Evolutionary conservation across 1,140 invertebrate genomes (phyloP).

Genomic region (Ooceraea biroi): DNA sequence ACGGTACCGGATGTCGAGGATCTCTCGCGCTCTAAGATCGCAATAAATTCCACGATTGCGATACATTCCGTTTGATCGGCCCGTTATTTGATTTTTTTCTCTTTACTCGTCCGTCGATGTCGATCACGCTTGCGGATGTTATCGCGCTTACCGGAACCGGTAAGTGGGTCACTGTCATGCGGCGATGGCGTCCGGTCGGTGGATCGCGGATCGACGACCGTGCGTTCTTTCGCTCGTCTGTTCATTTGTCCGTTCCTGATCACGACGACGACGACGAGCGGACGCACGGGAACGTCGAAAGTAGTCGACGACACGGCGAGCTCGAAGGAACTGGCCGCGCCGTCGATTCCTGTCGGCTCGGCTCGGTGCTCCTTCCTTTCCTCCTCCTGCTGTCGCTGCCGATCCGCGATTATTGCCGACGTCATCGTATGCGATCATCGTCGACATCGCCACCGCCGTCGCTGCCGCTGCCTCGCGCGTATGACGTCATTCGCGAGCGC

Average conservation of each 20-base stretch:
- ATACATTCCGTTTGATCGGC: neutral
- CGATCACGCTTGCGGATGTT: slow-evolving; percentile 9
- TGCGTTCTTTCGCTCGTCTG: slow-evolving; percentile 1
- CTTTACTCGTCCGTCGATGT: neutral
- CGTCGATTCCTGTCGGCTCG: slow-evolving; percentile 64
- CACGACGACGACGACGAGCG: slow-evolving; percentile 6
- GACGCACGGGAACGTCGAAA: slow-evolving; percentile 5
- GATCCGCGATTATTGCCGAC: slow-evolving; percentile 60
- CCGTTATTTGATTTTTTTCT: neutral
- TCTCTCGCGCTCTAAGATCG: too few relatives aligned
- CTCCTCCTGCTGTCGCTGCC: slow-evolving; percentile 43
- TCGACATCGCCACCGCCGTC: slow-evolving; percentile 25
- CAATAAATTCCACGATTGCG: too few relatives aligned
- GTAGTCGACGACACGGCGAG: slow-evolving; percentile 64
- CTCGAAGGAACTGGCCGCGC: slow-evolving; percentile 71
- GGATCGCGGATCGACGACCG: slow-evolving; percentile 51
- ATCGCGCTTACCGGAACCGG: slow-evolving; percentile 23
- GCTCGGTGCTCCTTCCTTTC: slow-evolving; percentile 64
- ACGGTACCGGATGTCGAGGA: too few relatives aligned
- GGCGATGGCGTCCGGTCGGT: slow-evolving; percentile 34
- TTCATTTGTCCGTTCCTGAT: neutral
- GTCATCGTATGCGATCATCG: slow-evolving; percentile 69
- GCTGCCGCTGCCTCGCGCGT: slow-evolving; percentile 31
- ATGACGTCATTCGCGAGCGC: slow-evolving; percentile 67
- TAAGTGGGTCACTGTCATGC: slow-evolving; percentile 71